phyloP scores from a whole-genome alignment of 2,797 vertebrate species.

The Etheostoma perlongum region DNA sequence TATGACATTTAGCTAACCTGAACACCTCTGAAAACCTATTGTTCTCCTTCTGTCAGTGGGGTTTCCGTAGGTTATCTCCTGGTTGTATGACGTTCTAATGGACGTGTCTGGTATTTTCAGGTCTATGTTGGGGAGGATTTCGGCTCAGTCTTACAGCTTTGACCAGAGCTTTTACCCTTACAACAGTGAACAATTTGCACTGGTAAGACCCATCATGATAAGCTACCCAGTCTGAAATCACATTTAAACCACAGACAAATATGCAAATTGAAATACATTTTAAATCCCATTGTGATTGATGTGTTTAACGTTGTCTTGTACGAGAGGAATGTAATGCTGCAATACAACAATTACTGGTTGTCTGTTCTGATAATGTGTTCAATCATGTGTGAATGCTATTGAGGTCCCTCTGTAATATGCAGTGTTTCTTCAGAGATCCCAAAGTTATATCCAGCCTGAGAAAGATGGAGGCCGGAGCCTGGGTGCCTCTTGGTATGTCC shows the following conservation, averaged over 20 bases:
- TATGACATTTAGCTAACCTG: not conserved
- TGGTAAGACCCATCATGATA: slow-evolving; percentile 74
- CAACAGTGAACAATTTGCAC: slow-evolving; percentile 85
- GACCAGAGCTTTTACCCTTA: slow-evolving; percentile 88
- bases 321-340: not conserved
- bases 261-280: not conserved
- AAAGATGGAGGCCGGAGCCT: slow-evolving; percentile 40
- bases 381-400: slow-evolving; percentile 1
- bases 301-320: not conserved
- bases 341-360: not conserved
- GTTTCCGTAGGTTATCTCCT: no score
- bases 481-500: slow-evolving; percentile 72
- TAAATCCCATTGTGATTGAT: not conserved
- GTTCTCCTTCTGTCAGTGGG: no score
- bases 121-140: slow-evolving; percentile 91
- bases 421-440: slow-evolving; percentile 82
- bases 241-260: not conserved
- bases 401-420: not conserved
- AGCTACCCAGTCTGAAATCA: not conserved
- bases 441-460: slow-evolving; percentile 69
- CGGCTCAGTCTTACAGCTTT: slow-evolving; percentile 88
- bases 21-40: not conserved
- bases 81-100: not conserved
- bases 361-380: slow-evolving; percentile 8
- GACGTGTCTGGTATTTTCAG: slow-evolving; percentile 69